Evolutionary conservation across 2,797 vertebrate species (phyloP).

Genomic region (Sebastes reedi): DNA sequence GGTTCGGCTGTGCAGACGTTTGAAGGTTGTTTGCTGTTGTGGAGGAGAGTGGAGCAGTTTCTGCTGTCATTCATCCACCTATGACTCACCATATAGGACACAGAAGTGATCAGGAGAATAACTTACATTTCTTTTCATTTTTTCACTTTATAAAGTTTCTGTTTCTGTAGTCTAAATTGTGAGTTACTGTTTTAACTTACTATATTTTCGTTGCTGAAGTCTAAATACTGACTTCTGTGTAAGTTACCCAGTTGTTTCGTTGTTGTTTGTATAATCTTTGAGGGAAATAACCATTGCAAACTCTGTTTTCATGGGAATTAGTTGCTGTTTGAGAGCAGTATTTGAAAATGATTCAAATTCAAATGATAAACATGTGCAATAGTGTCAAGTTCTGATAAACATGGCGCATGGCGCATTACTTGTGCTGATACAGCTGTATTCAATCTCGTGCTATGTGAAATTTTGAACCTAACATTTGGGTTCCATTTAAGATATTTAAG

Average conservation of each 20-base stretch:
- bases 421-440: neutral
- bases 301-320: neutral
- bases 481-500: no score
- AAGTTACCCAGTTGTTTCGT: neutral
- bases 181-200: neutral
- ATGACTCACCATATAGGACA: neutral
- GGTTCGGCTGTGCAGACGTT: conserved; percentile 4
- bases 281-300: neutral
- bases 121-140: neutral
- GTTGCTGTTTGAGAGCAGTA: neutral
- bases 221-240: neutral
- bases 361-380: neutral
- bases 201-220: neutral
- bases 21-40: neutral
- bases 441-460: neutral
- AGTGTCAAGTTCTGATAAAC: neutral
- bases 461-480: neutral
- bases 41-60: neutral
- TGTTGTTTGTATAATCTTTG: neutral
- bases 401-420: neutral
- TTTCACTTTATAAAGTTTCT: neutral
- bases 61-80: neutral
- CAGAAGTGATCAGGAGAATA: neutral
- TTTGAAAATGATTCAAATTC: neutral
- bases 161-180: neutral